Conservation (phyloP, 1,140 invertebrate genomes). For the Chrysomallon squamiferum region DNA sequence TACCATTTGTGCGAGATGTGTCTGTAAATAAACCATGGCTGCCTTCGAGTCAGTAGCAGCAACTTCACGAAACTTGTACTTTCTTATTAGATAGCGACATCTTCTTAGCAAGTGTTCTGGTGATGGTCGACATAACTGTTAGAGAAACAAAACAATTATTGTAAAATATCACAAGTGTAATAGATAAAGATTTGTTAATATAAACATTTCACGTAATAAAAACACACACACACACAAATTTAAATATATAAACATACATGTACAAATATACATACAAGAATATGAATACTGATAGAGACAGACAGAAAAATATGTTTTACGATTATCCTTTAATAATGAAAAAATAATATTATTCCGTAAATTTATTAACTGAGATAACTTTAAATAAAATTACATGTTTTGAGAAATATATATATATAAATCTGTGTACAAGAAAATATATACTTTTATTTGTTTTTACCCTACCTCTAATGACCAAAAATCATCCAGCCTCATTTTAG, state of each 20-base stretch:
- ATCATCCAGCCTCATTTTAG: conserved; percentile 84
- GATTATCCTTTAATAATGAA: no score
- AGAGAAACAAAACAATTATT: conserved; percentile 20
- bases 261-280: conserved; percentile 1
- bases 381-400: no score
- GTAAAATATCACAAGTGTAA: no score
- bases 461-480: conserved; percentile 80
- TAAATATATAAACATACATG: not conserved
- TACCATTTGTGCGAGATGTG: conserved; percentile 75
- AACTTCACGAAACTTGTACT: conserved; percentile 80
- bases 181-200: no score
- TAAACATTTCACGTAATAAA: not conserved
- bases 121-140: conserved; percentile 72
- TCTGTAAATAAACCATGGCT: conserved; percentile 81
- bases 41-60: conserved; percentile 70
- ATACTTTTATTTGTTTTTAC: no score
- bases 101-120: conserved; percentile 68
- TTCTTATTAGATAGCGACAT: conserved; percentile 76
- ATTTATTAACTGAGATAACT: no score
- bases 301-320: no score
- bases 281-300: no score
- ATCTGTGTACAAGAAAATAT: no score
- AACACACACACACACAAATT: no score
- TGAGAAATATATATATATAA: no score
- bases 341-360: no score